Percentiles rank a stretch among this genome's conserved stretches.
These are phyloP conservation scores for Rhingia rostrata DNA, from an alignment of 2,888 invertebrate genomes.

Conservation along the genomic window DNA sequence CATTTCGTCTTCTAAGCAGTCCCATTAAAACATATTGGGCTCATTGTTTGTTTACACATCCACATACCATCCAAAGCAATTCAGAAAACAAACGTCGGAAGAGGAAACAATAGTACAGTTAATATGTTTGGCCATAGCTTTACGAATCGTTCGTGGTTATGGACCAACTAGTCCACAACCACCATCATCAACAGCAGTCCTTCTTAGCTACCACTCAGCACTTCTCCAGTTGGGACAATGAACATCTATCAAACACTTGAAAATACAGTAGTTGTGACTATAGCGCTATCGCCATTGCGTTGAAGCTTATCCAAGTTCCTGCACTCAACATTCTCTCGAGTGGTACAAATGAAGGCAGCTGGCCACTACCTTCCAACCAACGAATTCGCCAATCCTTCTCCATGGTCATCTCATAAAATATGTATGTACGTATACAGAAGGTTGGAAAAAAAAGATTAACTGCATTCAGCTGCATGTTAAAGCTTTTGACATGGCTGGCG, in stretches of 20 bases:
- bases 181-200: conserved; percentile 9
- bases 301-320: conserved; percentile 58
- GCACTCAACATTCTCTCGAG: conserved; percentile 55
- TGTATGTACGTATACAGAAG: conserved; percentile 10
- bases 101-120: conserved; percentile 43
- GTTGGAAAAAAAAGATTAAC: conserved; percentile 34
- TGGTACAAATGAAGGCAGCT: conserved; percentile 57
- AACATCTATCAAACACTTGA: conserved; percentile 62
- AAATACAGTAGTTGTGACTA: conserved; percentile 44
- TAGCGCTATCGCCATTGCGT: conserved; percentile 31
- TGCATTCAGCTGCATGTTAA: conserved; percentile 61
- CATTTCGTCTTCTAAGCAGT: conserved; percentile 12
- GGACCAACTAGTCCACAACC: conserved; percentile 34
- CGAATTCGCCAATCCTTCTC: conserved; percentile 24
- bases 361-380: conserved; percentile 34
- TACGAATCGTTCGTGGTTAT: conserved; percentile 19
- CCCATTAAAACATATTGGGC: background rate
- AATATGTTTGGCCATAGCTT: conserved; percentile 50
- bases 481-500: conserved; percentile 54
- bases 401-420: background rate
- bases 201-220: conserved; percentile 4
- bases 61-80: conserved; percentile 26
- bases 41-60: conserved; percentile 7
- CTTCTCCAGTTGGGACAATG: conserved; percentile 36
- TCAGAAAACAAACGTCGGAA: conserved; percentile 26